Conservation (phyloP, 2,888 invertebrate species). For the Pogonocherus hispidulus region DNA sequence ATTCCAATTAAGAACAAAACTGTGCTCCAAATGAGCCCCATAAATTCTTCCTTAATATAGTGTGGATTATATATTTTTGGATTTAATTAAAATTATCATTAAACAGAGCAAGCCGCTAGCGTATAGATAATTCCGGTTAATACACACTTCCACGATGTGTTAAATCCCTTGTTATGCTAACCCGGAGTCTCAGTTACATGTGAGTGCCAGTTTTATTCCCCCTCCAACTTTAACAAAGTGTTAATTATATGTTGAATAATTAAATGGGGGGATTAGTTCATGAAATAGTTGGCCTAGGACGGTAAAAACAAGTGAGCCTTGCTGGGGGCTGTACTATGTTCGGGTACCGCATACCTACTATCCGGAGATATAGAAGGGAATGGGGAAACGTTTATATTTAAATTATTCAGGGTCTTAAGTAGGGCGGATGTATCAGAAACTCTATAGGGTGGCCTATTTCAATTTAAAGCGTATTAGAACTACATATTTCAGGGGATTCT, state of each 20-base stretch:
- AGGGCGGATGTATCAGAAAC: no score
- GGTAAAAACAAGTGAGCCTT: neutral
- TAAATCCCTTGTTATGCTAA: conserved; percentile 8
- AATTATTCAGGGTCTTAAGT: no score
- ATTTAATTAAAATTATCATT: conserved; percentile 22
- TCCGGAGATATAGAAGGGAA: no score
- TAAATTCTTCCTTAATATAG: neutral
- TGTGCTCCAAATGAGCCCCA: neutral
- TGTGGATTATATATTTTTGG: neutral
- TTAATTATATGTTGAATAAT: conserved; percentile 20
- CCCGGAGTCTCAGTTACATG: neutral
- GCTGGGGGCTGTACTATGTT: neutral
- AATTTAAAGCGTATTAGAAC: no score
- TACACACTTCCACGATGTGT: conserved; percentile 19
- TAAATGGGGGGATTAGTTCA: conserved; percentile 11
- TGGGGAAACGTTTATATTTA: no score
- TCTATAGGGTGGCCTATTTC: no score
- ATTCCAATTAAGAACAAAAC: neutral
- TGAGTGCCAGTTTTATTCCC: conserved; percentile 9
- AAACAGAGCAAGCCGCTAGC: conserved; percentile 7
- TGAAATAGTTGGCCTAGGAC: conserved; percentile 7
- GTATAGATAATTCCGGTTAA: conserved; percentile 20
- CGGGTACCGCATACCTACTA: no score
- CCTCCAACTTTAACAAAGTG: neutral
- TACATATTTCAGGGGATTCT: no score